Conservation (phyloP, 1,140 invertebrate species). For the Solen grandis region DNA sequence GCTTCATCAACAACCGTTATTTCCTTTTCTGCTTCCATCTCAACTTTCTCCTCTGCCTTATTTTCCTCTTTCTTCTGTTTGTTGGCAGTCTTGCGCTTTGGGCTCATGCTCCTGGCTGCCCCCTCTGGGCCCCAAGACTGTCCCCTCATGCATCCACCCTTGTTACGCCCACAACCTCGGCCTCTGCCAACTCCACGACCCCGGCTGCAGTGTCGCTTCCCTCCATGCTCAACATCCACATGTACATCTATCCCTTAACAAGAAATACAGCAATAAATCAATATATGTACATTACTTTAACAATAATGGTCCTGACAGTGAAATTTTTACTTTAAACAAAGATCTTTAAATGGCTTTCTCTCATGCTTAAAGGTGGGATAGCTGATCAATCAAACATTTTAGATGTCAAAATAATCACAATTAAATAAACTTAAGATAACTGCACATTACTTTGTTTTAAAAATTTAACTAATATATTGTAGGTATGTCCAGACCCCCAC, state of each 20-base stretch:
- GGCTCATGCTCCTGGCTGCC: conserved; percentile 4
- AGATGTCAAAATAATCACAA: too few species aligned
- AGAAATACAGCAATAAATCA: too few species aligned
- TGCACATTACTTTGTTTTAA: too few species aligned
- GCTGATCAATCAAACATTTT: too few species aligned
- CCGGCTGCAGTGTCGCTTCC: background rate
- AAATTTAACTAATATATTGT: too few species aligned
- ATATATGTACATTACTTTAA: too few species aligned
- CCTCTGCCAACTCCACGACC: conserved; percentile 10
- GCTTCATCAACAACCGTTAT: background rate
- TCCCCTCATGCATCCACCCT: background rate
- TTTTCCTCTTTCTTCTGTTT: background rate
- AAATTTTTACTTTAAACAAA: too few species aligned
- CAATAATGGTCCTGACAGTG: too few species aligned
- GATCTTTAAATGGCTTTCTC: too few species aligned
- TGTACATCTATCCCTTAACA: background rate
- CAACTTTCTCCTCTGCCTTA: background rate
- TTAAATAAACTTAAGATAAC: too few species aligned
- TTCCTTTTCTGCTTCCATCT: background rate
- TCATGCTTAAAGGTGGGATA: too few species aligned
- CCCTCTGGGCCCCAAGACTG: background rate
- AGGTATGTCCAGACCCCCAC: too few species aligned
- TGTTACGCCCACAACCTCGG: background rate
- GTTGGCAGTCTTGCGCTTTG: background rate
- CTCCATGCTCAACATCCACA: background rate